phyloP scores from a whole-genome alignment of 2,797 vertebrate species.

The Gambelia wislizenii region DNA sequence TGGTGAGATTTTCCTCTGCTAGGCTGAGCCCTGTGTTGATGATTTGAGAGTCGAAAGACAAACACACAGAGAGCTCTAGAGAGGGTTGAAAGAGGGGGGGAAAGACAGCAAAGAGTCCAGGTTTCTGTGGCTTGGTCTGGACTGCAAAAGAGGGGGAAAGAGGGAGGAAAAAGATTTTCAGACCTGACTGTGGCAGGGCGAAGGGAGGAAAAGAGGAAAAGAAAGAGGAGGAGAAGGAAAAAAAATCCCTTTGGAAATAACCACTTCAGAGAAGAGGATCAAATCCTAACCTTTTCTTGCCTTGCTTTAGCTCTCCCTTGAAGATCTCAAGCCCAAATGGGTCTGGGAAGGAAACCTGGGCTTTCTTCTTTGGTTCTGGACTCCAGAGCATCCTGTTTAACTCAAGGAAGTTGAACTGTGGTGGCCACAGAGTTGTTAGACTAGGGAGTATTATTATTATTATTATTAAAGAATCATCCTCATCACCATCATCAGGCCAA shows the following conservation, averaged over 20 bases:
- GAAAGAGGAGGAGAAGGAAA: not conserved
- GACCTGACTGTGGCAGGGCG: conserved; percentile 57
- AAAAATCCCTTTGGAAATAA: conserved; percentile 31
- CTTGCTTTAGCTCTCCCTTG: conserved; percentile 24
- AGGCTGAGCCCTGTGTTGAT: conserved; percentile 65
- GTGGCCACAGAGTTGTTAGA: not conserved
- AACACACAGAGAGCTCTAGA: too few relatives aligned
- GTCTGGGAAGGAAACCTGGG: conserved; percentile 73
- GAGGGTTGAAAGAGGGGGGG: conserved; percentile 7
- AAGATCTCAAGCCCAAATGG: conserved; percentile 74
- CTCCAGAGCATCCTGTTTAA: conserved; percentile 52
- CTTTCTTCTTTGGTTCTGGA: conserved; percentile 63
- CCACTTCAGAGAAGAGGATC: conserved; percentile 24
- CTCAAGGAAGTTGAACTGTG: conserved; percentile 60
- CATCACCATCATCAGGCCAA: not conserved
- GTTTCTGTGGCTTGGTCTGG: conserved; percentile 45
- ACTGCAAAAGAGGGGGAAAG: conserved; percentile 36
- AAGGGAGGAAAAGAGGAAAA: conserved; percentile 42
- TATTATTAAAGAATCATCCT: too few relatives aligned
- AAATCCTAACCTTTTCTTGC: conserved; percentile 32
- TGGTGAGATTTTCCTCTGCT: conserved; percentile 57
- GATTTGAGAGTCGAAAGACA: conserved; percentile 55
- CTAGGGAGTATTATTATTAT: not conserved
- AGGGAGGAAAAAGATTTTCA: conserved; percentile 38
- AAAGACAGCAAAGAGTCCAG: not conserved